Conservation (phyloP, 2,113 vertebrate genomes). For the Amazona guildingii region DNA sequence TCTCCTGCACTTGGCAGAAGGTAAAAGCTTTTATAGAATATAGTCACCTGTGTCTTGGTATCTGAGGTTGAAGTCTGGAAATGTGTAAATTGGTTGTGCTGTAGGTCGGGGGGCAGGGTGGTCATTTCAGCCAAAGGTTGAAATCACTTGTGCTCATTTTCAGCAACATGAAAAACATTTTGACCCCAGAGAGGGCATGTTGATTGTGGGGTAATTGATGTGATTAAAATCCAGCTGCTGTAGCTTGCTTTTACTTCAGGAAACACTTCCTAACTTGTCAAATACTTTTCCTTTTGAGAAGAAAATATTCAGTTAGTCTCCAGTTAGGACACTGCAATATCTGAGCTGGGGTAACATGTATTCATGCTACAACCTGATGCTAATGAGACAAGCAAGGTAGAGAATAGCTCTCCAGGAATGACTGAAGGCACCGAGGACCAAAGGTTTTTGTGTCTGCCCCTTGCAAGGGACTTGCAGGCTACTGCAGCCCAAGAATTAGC, state of each 20-base stretch:
- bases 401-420: neutral
- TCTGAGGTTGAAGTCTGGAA: neutral
- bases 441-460: neutral
- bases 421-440: neutral
- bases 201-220: neutral
- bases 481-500: conserved; percentile 46
- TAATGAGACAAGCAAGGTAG: neutral
- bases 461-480: neutral
- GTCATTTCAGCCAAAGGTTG: neutral
- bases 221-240: neutral
- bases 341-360: neutral
- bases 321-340: neutral
- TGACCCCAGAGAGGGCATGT: neutral
- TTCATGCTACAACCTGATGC: neutral
- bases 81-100: rapidly evolving
- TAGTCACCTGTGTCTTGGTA: neutral
- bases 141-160: neutral
- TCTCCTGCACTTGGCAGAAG: neutral
- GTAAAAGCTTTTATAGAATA: neutral
- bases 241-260: neutral
- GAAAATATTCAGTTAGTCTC: neutral
- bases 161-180: neutral
- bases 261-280: neutral
- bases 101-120: neutral
- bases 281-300: neutral